These are phyloP conservation scores for Drosophila pseudoobscura DNA, from an alignment of 1,140 invertebrate species.

Conservation along the genomic window DNA sequence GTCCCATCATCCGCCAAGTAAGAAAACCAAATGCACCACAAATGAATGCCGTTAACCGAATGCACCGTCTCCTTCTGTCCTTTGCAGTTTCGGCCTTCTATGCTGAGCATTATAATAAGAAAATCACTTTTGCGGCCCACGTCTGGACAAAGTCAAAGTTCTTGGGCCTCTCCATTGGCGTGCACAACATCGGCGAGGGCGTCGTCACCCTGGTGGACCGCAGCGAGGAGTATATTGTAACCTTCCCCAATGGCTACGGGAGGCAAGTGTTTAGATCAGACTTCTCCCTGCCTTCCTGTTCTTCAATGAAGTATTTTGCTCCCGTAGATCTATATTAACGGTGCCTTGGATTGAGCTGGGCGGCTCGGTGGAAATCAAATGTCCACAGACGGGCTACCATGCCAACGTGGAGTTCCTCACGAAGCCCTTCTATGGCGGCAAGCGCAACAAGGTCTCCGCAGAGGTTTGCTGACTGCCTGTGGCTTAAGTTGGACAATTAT, in stretches of 20 bases:
- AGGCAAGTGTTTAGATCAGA: constrained; percentile 84
- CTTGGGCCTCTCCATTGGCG: constrained; percentile 96
- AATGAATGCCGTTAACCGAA: too few relatives aligned
- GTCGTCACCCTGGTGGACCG: constrained; percentile 91
- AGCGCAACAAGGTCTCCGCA: constrained; percentile 94
- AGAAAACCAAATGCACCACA: constrained; percentile 39
- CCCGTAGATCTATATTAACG: constrained; percentile 93
- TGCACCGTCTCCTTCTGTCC: not conserved
- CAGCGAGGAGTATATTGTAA: constrained; percentile 96
- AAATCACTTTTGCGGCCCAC: constrained; percentile 95
- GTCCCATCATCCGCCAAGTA: constrained; percentile 99
- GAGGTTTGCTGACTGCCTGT: constrained; percentile 85
- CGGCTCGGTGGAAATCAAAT: constrained; percentile 93
- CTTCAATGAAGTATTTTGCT: too few relatives aligned
- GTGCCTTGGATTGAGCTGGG: constrained; percentile 99
- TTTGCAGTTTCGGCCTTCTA: constrained; percentile 96
- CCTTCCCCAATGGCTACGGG: constrained; percentile 98
- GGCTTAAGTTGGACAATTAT: not conserved
- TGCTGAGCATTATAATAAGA: constrained; percentile 95
- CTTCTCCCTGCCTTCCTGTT: constrained; percentile 15
- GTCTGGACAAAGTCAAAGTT: constrained; percentile 99
- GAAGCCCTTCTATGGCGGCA: constrained; percentile 98
- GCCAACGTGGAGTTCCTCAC: constrained; percentile 96
- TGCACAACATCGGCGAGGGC: constrained; percentile 93
- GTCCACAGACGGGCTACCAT: constrained; percentile 94